A percentile compares a stretch with the other conserved stretches of the same genome.
These are phyloP conservation scores for Saturnia pavonia DNA, from an alignment of 2,888 invertebrate genomes.

Conservation along the genomic window DNA sequence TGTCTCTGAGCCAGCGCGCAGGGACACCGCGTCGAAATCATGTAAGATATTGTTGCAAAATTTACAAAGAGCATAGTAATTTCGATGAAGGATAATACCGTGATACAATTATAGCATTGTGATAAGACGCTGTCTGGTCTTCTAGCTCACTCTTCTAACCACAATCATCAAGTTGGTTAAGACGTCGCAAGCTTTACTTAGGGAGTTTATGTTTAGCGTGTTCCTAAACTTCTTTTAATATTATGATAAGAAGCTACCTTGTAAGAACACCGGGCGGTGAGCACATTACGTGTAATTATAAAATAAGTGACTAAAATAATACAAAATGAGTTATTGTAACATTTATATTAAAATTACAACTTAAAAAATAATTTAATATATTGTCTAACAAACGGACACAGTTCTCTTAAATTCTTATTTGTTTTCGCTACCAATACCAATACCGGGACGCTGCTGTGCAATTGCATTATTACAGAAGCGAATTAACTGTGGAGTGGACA, in stretches of 20 bases:
- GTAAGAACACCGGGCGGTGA: not conserved
- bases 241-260: not conserved
- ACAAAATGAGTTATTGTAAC: not conserved
- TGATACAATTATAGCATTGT: too few relatives aligned
- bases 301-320: not conserved
- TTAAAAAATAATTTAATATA: not conserved
- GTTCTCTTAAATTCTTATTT: not conserved
- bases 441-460: too few relatives aligned
- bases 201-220: not conserved
- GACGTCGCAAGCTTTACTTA: too few relatives aligned
- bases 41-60: too few relatives aligned
- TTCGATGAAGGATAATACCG: too few relatives aligned
- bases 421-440: not conserved
- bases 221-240: not conserved
- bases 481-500: not conserved
- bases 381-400: not conserved
- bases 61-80: too few relatives aligned
- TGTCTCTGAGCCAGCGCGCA: too few relatives aligned
- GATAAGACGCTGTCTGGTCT: too few relatives aligned
- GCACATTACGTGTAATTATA: not conserved
- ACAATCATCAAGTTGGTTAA: too few relatives aligned
- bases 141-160: too few relatives aligned
- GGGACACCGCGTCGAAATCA: too few relatives aligned
- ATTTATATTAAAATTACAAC: not conserved
- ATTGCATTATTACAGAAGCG: not conserved